Conservation (phyloP, 1,140 invertebrate genomes). For the Drosophila orosa region DNA sequence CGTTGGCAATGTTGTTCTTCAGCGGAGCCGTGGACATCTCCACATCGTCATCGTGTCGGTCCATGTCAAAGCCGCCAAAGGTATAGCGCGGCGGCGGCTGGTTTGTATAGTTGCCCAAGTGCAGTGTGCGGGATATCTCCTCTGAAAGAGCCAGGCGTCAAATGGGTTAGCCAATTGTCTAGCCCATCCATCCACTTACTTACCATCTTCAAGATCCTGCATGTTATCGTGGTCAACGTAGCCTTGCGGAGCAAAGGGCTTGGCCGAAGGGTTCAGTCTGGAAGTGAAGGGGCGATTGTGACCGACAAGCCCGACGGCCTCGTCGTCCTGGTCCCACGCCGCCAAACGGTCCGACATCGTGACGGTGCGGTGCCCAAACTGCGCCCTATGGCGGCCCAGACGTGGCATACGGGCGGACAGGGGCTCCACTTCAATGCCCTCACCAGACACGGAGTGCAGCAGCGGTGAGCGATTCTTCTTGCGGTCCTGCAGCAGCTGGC, state of each 20-base stretch:
- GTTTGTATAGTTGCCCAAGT: conserved; percentile 52
- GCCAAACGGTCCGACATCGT: conserved; percentile 44
- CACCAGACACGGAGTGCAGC: background rate
- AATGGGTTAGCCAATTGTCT: background rate
- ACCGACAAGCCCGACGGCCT: background rate
- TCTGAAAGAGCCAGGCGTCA: conserved; percentile 39
- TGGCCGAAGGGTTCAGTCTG: conserved; percentile 33
- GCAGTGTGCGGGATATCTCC: conserved; percentile 58
- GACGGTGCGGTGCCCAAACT: conserved; percentile 53
- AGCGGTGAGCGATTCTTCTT: conserved; percentile 46
- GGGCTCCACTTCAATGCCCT: background rate
- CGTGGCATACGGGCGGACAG: conserved; percentile 52
- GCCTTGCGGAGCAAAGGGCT: conserved; percentile 70
- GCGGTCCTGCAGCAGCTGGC: conserved; percentile 85
- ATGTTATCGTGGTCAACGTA: conserved; percentile 82
- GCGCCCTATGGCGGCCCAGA: conserved; percentile 48
- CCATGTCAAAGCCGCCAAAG: conserved; percentile 44
- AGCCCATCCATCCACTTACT: conserved; percentile 32
- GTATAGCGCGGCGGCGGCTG: conserved; percentile 24
- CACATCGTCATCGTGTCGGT: conserved; percentile 42
- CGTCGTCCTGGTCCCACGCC: conserved; percentile 35
- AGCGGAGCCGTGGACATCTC: conserved; percentile 40
- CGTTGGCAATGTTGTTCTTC: conserved; percentile 24
- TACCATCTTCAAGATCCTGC: conserved; percentile 79
- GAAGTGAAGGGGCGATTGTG: conserved; percentile 4